These are phyloP conservation scores for Schizothorax lantsangensis DNA, from an alignment of 2,797 vertebrate species.

Conservation along the genomic window DNA sequence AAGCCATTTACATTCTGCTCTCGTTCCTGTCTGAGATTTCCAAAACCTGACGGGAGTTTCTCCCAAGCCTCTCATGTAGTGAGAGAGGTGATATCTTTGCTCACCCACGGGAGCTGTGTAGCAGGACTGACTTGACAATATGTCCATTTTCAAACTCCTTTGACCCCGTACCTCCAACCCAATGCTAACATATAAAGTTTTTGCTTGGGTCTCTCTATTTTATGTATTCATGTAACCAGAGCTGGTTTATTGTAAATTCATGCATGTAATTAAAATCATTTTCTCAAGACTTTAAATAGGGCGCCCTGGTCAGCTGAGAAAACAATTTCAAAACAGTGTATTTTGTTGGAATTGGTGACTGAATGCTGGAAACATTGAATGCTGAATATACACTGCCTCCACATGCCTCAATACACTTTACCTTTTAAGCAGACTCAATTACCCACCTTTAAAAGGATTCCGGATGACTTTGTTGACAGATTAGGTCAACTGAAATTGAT, in stretches of 20 bases:
- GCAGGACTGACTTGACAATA: conserved; percentile 61
- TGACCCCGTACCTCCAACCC: neutral
- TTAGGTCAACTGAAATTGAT: conserved; percentile 42
- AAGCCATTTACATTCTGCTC: conserved; percentile 56
- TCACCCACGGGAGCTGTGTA: conserved; percentile 60
- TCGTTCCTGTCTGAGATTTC: conserved; percentile 50
- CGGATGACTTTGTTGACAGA: conserved; percentile 38
- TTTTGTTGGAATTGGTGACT: neutral
- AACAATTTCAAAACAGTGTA: neutral
- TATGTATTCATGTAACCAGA: neutral
- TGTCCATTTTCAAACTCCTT: conserved; percentile 55
- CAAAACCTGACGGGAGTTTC: conserved; percentile 52
- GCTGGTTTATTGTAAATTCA: neutral
- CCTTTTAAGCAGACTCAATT: conserved; percentile 50
- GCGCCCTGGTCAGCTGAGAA: neutral
- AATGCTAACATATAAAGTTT: neutral
- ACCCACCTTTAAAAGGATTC: conserved; percentile 42
- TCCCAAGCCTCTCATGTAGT: conserved; percentile 44
- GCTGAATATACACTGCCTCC: conserved; percentile 19
- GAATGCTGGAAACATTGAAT: conserved; percentile 22
- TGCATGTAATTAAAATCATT: neutral
- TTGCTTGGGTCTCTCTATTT: neutral
- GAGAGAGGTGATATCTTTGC: conserved; percentile 49
- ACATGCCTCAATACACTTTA: conserved; percentile 40
- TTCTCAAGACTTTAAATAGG: neutral